Conservation (phyloP, 2,113 vertebrate species). For the Hipposideros armiger region DNA sequence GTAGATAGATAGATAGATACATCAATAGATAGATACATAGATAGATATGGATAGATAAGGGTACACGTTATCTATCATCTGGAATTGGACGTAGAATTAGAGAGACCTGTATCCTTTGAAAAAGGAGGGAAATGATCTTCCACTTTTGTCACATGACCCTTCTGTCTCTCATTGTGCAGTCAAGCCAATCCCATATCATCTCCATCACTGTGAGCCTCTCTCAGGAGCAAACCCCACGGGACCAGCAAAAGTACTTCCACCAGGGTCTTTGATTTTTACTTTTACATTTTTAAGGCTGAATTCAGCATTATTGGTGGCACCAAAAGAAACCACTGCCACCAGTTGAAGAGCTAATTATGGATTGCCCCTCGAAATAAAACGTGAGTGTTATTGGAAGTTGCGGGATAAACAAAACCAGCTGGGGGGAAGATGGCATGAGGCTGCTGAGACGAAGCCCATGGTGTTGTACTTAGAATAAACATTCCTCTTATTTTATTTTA, state of each 20-base stretch:
- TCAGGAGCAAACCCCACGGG: neutral
- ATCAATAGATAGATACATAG: too few relatives aligned
- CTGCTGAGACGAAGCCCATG: slow-evolving; percentile 83
- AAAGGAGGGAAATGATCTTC: neutral
- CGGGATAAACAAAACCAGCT: slow-evolving; percentile 93
- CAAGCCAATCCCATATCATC: fast-evolving
- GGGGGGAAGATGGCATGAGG: slow-evolving; percentile 85
- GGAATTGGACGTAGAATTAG: too few relatives aligned
- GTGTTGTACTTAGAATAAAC: slow-evolving; percentile 87
- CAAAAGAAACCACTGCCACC: slow-evolving; percentile 87
- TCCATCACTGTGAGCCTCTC: neutral
- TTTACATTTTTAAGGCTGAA: slow-evolving; percentile 66
- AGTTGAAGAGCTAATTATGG: slow-evolving; percentile 93
- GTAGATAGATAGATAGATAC: too few relatives aligned
- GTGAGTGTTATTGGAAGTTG: slow-evolving; percentile 88
- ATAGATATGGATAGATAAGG: too few relatives aligned
- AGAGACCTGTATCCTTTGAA: neutral
- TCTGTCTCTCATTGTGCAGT: fast-evolving
- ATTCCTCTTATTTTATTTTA: slow-evolving; percentile 84
- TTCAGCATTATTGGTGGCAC: slow-evolving; percentile 87
- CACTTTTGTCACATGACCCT: neutral
- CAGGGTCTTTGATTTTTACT: neutral
- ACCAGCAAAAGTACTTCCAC: slow-evolving; percentile 66
- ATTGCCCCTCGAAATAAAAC: slow-evolving; percentile 92
- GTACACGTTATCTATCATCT: neutral